Evolutionary conservation across 2,113 vertebrate species (phyloP).

Genomic region (Gadus macrocephalus): DNA sequence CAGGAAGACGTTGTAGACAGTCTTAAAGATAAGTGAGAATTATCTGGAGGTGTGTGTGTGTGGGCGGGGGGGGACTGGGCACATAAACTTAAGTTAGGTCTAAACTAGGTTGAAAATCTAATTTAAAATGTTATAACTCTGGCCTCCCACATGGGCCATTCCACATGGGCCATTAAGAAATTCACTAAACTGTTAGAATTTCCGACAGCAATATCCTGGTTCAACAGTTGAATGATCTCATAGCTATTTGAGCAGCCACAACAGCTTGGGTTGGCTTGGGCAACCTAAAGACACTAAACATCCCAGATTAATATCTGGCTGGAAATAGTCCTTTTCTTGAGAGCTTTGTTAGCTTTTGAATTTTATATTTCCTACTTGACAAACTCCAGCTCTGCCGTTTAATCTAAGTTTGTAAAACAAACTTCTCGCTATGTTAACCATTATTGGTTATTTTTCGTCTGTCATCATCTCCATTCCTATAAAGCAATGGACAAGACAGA

Average conservation of each 20-base stretch:
- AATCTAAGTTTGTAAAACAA: no score
- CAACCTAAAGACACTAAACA: constrained; percentile 35
- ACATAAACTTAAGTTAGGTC: constrained; percentile 42
- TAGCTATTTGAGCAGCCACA: constrained; percentile 48
- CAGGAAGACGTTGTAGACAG: constrained; percentile 51
- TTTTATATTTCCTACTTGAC: no score
- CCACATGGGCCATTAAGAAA: constrained; percentile 43
- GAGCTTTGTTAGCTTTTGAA: no score
- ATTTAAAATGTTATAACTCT: constrained; percentile 43
- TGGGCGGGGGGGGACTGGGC: constrained; percentile 18
- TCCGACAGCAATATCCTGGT: constrained; percentile 29
- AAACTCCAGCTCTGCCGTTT: no score
- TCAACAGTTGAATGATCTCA: constrained; percentile 50
- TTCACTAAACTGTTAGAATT: constrained; percentile 25
- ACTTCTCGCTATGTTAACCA: no score
- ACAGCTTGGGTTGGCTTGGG: constrained; percentile 15
- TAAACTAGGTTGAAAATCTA: constrained; percentile 23
- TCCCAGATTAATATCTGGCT: constrained; percentile 30
- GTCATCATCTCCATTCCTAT: no score
- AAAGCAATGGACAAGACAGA: no score
- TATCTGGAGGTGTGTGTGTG: background rate
- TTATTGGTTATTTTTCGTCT: no score
- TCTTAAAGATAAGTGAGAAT: constrained; percentile 21
- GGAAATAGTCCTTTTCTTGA: constrained; percentile 14
- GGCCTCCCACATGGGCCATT: constrained; percentile 39